Evolutionary conservation across 1,140 invertebrate genomes (phyloP), one percentile per base, ranked within the genome.

Genomic region (Oncopeltus fasciatus): DNA sequence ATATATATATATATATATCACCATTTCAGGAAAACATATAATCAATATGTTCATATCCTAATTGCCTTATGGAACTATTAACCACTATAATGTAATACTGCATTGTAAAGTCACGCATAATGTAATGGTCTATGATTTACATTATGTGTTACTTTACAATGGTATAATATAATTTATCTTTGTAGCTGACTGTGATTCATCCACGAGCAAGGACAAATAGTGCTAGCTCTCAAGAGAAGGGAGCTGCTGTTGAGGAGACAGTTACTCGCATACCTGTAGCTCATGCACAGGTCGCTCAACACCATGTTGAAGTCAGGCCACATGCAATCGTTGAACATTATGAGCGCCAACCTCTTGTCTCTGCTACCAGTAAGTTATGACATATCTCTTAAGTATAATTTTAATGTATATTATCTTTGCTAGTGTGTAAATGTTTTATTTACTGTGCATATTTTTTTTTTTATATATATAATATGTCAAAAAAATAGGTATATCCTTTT

Each of bases 181-280:
- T 73, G 12, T 72, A 86, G 84, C 68, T 90, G 62, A 88, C 86
- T 1, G 86, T 90, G 20, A 83, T 89, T 61, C 87, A 90, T 75
- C 86, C 86, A 11, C 82, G 84, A 69, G 78, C 82, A 20, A 64
- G 64, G 20, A 38, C 57, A n/a, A 31, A 58, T 63, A 63, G 64
- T 51, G 38, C 18, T 46, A 18, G 31, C 53, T 3, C 61, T 18
- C 49, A 24, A 57, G 5, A 61, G 65, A 12, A 27, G 58, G 5
- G 49, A 46, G 61, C 61, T 26, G 44, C 57, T 1, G 31, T 53
- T 2, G 49, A 53, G 12, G 61, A 14, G 53, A 61, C 44, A 51
- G 27, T 51, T 38, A 47, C 59, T 29, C 21, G 20, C 20, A 21
- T 20, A 14, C 46, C 29, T 11, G 67, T 65, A 4, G 81, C 83